Percentiles rank a stretch among this genome's conserved stretches.
phyloP scores from a whole-genome alignment of 2,113 vertebrate genomes.

The Elgaria multicarinata region DNA sequence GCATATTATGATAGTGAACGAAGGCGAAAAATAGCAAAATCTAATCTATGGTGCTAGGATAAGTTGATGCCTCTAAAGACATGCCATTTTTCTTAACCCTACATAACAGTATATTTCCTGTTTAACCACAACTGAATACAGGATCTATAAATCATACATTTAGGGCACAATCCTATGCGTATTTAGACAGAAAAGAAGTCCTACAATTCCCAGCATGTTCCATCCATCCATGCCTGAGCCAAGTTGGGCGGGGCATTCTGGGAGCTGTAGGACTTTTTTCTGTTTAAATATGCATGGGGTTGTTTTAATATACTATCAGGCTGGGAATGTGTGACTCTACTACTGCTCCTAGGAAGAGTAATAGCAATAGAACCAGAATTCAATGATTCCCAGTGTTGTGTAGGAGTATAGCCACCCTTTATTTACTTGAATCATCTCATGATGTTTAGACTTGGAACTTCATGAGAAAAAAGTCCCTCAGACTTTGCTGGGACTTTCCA shows the following conservation, averaged over 20 bases:
- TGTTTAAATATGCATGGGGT: too few species aligned
- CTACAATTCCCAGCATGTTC: too few species aligned
- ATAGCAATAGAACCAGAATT: neutral
- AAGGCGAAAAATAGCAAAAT: neutral
- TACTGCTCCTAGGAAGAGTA: neutral
- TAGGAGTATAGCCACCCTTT: neutral
- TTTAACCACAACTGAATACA: neutral
- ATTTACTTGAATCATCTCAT: slow-evolving; percentile 10
- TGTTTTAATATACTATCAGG: neutral
- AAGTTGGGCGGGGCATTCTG: too few species aligned
- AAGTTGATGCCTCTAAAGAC: neutral
- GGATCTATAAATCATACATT: neutral
- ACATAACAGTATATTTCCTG: neutral
- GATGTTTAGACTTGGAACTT: neutral
- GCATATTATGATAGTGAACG: neutral
- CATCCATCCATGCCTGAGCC: too few species aligned
- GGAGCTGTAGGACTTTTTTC: too few species aligned
- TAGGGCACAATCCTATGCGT: too few species aligned
- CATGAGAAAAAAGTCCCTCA: slow-evolving; percentile 11
- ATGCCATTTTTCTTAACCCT: neutral
- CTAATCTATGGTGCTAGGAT: neutral
- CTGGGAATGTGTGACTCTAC: neutral
- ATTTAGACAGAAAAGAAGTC: too few species aligned
- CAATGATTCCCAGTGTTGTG: neutral
- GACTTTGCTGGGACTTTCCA: slow-evolving; percentile 25